A percentile compares a stretch with the other conserved stretches of the same genome.
Evolutionary conservation across 2,888 invertebrate genomes (phyloP).

Genomic region (Nineta flava): DNA sequence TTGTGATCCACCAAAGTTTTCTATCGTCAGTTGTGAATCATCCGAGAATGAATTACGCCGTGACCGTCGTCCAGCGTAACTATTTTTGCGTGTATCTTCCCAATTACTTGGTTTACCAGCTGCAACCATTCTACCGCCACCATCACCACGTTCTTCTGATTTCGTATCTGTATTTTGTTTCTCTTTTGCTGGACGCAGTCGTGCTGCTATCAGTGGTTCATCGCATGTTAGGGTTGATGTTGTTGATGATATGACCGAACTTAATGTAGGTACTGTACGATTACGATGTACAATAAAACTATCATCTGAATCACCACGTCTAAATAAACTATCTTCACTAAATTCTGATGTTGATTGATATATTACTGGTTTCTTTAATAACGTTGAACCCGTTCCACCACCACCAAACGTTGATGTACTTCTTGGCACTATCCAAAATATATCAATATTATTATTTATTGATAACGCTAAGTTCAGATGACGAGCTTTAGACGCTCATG

Average conservation of each 20-base stretch:
- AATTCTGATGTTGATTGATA: constrained; percentile 25
- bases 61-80: constrained; percentile 70
- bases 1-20: constrained; percentile 86
- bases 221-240: constrained; percentile 13
- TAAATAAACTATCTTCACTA: constrained; percentile 25
- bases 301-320: constrained; percentile 33
- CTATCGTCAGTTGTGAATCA: constrained; percentile 79
- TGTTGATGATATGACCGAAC: constrained; percentile 36
- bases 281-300: constrained; percentile 72
- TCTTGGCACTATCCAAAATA: constrained; percentile 29
- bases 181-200: constrained; percentile 43
- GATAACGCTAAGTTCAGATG: background rate
- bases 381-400: constrained; percentile 13
- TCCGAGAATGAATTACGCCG: constrained; percentile 71
- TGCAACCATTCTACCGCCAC: constrained; percentile 30
- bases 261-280: constrained; percentile 60
- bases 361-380: constrained; percentile 25
- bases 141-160: constrained; percentile 46
- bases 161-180: constrained; percentile 44
- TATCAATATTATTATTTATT: background rate
- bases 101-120: constrained; percentile 79
- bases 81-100: constrained; percentile 53
- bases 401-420: constrained; percentile 28
- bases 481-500: background rate
- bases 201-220: constrained; percentile 40